Evolutionary conservation across 2,888 invertebrate genomes (phyloP).

Genomic region (Nysson spinosus): DNA sequence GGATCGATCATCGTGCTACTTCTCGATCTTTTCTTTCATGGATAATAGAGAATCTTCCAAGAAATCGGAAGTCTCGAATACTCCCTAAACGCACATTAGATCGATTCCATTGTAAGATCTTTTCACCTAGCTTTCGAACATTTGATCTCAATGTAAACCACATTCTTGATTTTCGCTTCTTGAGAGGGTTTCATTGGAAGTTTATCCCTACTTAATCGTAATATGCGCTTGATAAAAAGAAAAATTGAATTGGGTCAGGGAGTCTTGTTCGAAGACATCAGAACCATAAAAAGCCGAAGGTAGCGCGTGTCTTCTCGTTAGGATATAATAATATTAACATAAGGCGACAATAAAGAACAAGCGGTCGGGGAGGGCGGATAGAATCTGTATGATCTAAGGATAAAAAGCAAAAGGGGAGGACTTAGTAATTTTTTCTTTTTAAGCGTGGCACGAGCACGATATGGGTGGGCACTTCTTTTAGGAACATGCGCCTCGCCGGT

Average conservation of each 20-base stretch:
- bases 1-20: constrained; percentile 25
- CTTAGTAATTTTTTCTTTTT: constrained; percentile 65
- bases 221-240: too few relatives aligned
- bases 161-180: too few relatives aligned
- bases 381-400: constrained; percentile 64
- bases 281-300: constrained; percentile 1
- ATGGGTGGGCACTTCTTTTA: constrained; percentile 65
- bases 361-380: constrained; percentile 55
- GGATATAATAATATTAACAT: constrained; percentile 69
- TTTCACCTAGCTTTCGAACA: too few relatives aligned
- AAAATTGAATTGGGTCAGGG: too few relatives aligned
- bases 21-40: constrained; percentile 1
- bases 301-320: constrained; percentile 16
- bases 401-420: constrained; percentile 22
- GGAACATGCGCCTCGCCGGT: constrained; percentile 31
- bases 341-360: constrained; percentile 67
- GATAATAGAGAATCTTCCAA: background rate
- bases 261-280: background rate
- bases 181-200: too few relatives aligned
- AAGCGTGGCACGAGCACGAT: constrained; percentile 63
- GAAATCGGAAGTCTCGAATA: background rate
- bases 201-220: too few relatives aligned
- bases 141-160: too few relatives aligned
- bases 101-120: too few relatives aligned
- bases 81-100: too few relatives aligned